Percentiles rank a stretch among this genome's conserved stretches.
Conservation (phyloP, 1,140 invertebrate species). For the Colletes latitarsis region DNA sequence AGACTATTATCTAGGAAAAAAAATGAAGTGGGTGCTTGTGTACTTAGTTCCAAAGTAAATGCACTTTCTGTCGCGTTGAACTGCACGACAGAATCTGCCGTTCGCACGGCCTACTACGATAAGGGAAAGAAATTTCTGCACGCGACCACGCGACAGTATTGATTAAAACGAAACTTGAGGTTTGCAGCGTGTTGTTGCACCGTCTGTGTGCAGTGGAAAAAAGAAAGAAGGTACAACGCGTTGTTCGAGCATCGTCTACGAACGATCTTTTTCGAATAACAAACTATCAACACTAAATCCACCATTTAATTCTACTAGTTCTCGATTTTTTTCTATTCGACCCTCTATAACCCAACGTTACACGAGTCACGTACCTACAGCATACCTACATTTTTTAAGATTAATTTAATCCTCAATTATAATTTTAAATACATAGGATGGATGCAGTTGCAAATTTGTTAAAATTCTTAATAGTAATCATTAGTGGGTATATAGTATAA, state of each 20-base stretch:
- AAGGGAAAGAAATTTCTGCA: conserved; percentile 50
- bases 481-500: no score
- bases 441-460: no score
- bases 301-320: no score
- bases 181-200: conserved; percentile 18
- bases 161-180: conserved; percentile 55
- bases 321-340: no score
- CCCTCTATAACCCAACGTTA: no score
- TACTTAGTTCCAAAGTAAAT: conserved; percentile 26
- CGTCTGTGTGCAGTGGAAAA: background rate
- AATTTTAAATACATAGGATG: no score
- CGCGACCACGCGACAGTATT: conserved; percentile 59
- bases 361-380: no score
- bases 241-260: background rate
- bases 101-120: conserved; percentile 1
- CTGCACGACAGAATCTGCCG: background rate
- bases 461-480: no score
- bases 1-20: background rate
- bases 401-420: no score
- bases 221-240: no score
- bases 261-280: background rate
- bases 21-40: background rate
- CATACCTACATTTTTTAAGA: no score
- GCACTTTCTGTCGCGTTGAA: conserved; percentile 17
- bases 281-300: no score